Base-by-base conservation (phyloP, 2,888 invertebrate species). In the Aphidoletes aphidimyza region DNA sequence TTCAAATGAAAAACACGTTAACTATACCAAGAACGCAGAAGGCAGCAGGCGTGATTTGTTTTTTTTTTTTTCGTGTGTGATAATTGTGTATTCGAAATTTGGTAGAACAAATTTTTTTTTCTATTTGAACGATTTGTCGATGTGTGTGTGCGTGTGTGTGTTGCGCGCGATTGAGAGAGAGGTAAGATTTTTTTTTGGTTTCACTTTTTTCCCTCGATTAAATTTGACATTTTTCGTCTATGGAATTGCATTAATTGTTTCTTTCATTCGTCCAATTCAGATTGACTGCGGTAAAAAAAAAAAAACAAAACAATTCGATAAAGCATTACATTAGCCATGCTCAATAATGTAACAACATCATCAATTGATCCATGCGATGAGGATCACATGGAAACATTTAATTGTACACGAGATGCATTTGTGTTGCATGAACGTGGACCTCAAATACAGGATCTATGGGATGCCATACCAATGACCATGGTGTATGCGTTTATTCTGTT, bases 401-500 rank as follows among this genome's bases (percentile, higher is more conserved):
- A 93, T 88, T 92, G 93, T 87, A 91, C 91, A 8, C 91, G 92
- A 85, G 91, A 92, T n/a, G 92, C 93, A 86, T 93, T 92, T 90
- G 89, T 94, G 54, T 89, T 90, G 87, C 89, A 89, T 86, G 89
- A 91, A 87, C 91, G 94, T 89, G 95, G 94, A 0, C 93, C 94
- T 0, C 91, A 93, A 83, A 90, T 92, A 78, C 88, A 94, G 85
- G 92, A 94, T 0, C 88, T 93, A 39, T 88, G 89, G 86, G 91
- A 91, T 87, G 91, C 92, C 11, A 87, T 92, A 26, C 90, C 89
- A 89, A 90, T 90, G 86, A 95, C 95, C 0, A 91, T 93, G 84
- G 91, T 94, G 45, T 94, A 97, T 88, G 91, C 94, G 86, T 89
- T 93, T 85, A 95, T 97, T 86, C 96, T 97, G 89, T 89, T 96